phyloP scores from a whole-genome alignment of 1,140 invertebrate genomes.

The Fragariocoptes setiger region DNA sequence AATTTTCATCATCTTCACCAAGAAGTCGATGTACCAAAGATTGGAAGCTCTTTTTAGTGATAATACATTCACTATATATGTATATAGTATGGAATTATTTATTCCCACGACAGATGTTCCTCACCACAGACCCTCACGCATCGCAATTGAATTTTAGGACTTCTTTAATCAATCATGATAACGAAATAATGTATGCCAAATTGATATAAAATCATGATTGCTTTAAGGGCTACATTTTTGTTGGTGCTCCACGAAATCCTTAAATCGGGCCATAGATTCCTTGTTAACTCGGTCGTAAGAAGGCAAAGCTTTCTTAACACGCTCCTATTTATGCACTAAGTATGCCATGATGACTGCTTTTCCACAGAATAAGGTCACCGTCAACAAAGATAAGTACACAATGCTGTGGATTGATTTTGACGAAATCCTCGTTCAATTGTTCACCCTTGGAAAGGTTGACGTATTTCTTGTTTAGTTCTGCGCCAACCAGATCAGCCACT shows the following conservation, averaged over 20 bases:
- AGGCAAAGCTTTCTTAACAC: conserved; percentile 25
- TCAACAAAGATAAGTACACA: conserved; percentile 10
- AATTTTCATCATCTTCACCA: too few relatives aligned
- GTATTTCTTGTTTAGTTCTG: conserved; percentile 33
- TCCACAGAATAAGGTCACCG: conserved; percentile 9
- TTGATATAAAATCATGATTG: not conserved
- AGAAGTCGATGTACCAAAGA: too few relatives aligned
- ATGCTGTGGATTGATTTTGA: conserved; percentile 11
- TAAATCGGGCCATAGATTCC: not conserved
- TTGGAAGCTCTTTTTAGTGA: too few relatives aligned
- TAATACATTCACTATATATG: too few relatives aligned
- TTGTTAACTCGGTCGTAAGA: conserved; percentile 1
- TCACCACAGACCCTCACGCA: too few relatives aligned
- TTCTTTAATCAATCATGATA: too few relatives aligned
- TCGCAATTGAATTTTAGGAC: too few relatives aligned
- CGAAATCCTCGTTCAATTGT: conserved; percentile 5
- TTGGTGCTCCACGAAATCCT: not conserved
- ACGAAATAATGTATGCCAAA: too few relatives aligned
- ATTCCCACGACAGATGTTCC: too few relatives aligned
- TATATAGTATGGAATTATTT: too few relatives aligned
- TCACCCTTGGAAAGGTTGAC: conserved; percentile 26
- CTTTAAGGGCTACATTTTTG: not conserved
- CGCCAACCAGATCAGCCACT: conserved; percentile 25
- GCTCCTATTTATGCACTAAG: conserved; percentile 29
- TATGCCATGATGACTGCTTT: conserved; percentile 11